phyloP scores from a whole-genome alignment of 2,113 vertebrate species.

The Rallus limicola region DNA sequence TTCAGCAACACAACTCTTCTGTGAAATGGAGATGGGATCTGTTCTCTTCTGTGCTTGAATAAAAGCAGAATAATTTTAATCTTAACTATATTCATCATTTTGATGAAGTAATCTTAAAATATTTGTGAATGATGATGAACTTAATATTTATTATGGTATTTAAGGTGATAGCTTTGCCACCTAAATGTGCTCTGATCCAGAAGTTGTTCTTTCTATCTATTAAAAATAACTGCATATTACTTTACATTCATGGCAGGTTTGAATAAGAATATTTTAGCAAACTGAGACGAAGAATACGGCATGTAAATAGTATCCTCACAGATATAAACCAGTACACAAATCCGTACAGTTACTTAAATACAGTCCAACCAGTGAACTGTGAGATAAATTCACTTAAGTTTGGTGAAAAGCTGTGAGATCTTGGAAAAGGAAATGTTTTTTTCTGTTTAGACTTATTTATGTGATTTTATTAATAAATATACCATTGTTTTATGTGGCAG shows the following conservation, averaged over 20 bases:
- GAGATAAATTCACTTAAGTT: background rate
- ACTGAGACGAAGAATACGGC: background rate
- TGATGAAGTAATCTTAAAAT: background rate
- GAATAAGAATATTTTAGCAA: conserved; percentile 15
- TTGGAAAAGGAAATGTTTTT: background rate
- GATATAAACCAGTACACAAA: background rate
- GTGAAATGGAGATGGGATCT: background rate
- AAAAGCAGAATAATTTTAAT: background rate
- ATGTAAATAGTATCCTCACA: background rate
- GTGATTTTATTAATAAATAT: background rate
- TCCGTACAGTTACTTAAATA: background rate
- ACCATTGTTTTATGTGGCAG: background rate
- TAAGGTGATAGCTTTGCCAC: background rate
- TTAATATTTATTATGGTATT: conserved; percentile 49
- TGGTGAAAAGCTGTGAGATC: background rate
- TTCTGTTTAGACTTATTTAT: background rate
- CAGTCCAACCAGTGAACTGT: background rate
- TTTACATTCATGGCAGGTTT: background rate
- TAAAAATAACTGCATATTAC: conserved; percentile 8
- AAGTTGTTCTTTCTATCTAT: conserved; percentile 15
- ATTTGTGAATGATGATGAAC: background rate
- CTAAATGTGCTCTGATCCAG: conserved; percentile 11
- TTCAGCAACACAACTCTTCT: background rate
- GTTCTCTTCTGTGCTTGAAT: background rate
- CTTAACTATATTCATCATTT: background rate